These are phyloP conservation scores for Unio delphinus DNA, from an alignment of 2,888 invertebrate genomes.

Conservation along the genomic window DNA sequence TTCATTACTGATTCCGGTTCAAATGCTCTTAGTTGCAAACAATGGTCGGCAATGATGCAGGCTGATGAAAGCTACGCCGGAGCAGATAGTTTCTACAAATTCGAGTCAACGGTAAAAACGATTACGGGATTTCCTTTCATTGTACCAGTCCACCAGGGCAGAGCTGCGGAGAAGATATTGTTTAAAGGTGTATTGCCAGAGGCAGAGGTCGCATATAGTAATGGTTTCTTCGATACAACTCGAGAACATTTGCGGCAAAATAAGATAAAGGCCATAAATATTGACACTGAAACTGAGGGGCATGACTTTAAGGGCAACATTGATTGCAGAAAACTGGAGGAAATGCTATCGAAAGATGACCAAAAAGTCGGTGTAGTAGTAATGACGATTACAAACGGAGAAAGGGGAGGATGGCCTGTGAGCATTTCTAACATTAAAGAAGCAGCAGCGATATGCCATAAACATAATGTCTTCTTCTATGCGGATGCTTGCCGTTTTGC, in stretches of 20 bases:
- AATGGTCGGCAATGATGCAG: background rate
- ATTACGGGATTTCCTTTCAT: background rate
- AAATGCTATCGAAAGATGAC: background rate
- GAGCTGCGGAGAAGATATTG: constrained; percentile 8
- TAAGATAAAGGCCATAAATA: constrained; percentile 1
- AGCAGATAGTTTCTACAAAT: background rate
- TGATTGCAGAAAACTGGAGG: constrained; percentile 10
- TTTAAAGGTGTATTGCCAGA: constrained; percentile 1
- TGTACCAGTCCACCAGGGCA: constrained; percentile 9
- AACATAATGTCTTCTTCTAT: constrained; percentile 8
- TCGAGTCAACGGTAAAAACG: background rate
- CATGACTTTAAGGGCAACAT: constrained; percentile 11
- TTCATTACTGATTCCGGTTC: background rate
- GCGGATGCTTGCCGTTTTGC: constrained; percentile 20
- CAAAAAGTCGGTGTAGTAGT: constrained; percentile 7
- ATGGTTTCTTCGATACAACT: constrained; percentile 22
- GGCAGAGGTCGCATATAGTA: constrained; percentile 6
- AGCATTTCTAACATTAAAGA: constrained; percentile 18
- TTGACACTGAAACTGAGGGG: background rate
- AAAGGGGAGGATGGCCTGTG: constrained; percentile 13
- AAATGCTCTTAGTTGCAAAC: background rate
- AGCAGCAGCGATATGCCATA: constrained; percentile 5
- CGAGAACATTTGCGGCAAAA: constrained; percentile 4
- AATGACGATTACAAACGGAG: constrained; percentile 14
- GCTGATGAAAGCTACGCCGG: constrained; percentile 1